Conservation (phyloP, 1,140 invertebrate genomes). For the Diorhabda sublineata region DNA sequence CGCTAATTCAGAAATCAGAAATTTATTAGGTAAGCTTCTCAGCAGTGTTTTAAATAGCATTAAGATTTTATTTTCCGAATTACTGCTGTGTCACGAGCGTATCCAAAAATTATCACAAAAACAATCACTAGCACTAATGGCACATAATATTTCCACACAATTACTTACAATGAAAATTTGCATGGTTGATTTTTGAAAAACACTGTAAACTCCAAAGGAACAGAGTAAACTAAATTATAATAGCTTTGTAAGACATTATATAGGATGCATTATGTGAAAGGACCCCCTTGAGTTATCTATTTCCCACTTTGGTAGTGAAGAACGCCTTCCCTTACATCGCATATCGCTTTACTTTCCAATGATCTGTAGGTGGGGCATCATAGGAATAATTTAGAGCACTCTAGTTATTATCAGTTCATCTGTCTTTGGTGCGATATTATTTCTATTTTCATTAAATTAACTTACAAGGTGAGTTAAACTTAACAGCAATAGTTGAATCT, state of each 20-base stretch:
- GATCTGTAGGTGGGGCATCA: conserved; percentile 21
- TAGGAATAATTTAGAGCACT: background rate
- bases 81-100: no score
- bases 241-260: conserved; percentile 18
- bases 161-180: conserved; percentile 30
- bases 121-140: no score
- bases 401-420: no score
- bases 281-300: conserved; percentile 21
- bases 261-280: conserved; percentile 26
- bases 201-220: conserved; percentile 14
- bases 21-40: no score
- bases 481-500: no score
- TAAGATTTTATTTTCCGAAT: no score
- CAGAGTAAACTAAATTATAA: conserved; percentile 22
- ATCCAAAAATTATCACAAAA: no score
- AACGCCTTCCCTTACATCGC: conserved; percentile 5
- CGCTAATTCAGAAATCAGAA: no score
- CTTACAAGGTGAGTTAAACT: no score
- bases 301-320: conserved; percentile 16
- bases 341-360: conserved; percentile 29
- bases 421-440: no score
- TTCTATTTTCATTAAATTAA: no score
- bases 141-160: background rate
- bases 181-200: conserved; percentile 22
- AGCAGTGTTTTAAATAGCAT: no score